Percentiles rank a stretch among this genome's conserved stretches.
These are phyloP conservation scores for Poecilia latipinna DNA, from an alignment of 2,113 vertebrate genomes.

Conservation along the genomic window DNA sequence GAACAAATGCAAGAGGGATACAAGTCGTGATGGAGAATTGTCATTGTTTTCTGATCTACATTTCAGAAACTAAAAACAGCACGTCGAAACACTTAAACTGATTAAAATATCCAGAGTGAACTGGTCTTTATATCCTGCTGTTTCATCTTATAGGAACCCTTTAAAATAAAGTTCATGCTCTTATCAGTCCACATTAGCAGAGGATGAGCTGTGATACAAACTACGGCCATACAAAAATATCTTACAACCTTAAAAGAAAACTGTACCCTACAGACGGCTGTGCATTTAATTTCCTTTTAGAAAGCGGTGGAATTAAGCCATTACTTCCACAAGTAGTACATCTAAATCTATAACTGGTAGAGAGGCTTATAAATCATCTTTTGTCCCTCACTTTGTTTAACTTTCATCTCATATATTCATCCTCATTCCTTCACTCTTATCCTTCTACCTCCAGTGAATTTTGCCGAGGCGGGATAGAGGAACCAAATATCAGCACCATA, in stretches of 20 bases:
- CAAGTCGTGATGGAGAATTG: background rate
- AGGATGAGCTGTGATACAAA: too few species aligned
- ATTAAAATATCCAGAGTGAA: background rate
- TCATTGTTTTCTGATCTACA: background rate
- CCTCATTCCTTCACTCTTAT: conserved; percentile 26
- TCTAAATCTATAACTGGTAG: conserved; percentile 21
- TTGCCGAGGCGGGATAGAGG: conserved; percentile 46
- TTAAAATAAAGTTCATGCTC: too few species aligned
- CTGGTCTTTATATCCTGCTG: background rate
- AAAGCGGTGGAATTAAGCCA: conserved; percentile 1
- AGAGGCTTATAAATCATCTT: conserved; percentile 55
- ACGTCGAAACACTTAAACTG: background rate
- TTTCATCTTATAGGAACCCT: too few species aligned
- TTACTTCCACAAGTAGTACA: background rate
- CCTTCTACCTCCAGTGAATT: conserved; percentile 45
- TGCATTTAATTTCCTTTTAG: background rate
- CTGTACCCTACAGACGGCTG: background rate
- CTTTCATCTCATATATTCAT: conserved; percentile 35
- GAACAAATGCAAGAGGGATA: background rate
- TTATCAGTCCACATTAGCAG: background rate
- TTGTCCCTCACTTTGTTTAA: conserved; percentile 22
- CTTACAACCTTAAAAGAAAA: background rate
- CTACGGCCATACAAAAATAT: background rate
- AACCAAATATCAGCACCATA: conserved; percentile 73
- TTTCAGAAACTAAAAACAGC: background rate